phyloP scores from a whole-genome alignment of 2,113 vertebrate species.

The Alosa alosa region DNA sequence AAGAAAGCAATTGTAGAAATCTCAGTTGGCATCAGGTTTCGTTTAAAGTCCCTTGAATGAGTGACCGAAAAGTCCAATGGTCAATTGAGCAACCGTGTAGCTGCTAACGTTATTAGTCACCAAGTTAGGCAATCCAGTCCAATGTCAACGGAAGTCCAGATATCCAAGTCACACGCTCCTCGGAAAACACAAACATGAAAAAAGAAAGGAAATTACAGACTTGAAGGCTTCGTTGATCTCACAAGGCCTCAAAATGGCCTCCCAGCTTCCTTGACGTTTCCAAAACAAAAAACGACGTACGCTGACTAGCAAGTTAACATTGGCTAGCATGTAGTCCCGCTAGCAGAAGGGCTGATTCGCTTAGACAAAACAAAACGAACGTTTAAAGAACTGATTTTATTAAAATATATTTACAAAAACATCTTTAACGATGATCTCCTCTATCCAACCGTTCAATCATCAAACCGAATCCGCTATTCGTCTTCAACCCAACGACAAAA shows the following conservation, averaged over 20 bases:
- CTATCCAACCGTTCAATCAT: background rate
- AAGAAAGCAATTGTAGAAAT: background rate
- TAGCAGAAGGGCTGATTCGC: background rate
- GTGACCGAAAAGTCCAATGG: background rate
- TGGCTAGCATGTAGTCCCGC: background rate
- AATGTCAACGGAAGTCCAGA: background rate
- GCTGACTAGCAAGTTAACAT: background rate
- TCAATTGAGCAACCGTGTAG: background rate
- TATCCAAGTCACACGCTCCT: background rate
- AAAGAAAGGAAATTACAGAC: background rate
- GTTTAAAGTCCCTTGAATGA: constrained; percentile 15
- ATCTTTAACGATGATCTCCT: background rate
- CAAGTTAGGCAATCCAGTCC: background rate
- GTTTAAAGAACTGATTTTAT: background rate
- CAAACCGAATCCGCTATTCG: background rate
- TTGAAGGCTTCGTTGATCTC: background rate
- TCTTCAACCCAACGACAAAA: background rate
- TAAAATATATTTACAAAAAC: constrained; percentile 13
- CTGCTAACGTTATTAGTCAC: background rate
- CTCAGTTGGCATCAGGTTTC: constrained; percentile 1
- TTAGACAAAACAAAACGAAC: background rate
- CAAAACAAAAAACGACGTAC: constrained; percentile 19
- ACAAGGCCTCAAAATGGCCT: constrained; percentile 19
- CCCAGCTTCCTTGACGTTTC: background rate
- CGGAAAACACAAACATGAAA: background rate